Conservation (phyloP, 2,113 vertebrate species). For the Xiphophorus hellerii region DNA sequence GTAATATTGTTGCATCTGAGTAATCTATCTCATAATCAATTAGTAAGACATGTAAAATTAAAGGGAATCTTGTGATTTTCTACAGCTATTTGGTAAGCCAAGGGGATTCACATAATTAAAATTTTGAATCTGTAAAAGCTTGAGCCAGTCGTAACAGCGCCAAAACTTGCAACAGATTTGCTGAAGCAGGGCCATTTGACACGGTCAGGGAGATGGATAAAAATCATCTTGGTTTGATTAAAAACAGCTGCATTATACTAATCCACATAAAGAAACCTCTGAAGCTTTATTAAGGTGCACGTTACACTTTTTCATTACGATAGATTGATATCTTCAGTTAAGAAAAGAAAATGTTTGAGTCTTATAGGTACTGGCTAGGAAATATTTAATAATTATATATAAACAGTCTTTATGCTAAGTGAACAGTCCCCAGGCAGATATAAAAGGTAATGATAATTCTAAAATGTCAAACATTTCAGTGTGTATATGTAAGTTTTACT, state of each 20-base stretch:
- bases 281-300: slow-evolving; percentile 1
- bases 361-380: neutral
- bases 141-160: too few species aligned
- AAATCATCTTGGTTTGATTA: neutral
- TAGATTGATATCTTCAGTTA: neutral
- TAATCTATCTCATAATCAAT: neutral
- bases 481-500: neutral
- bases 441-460: neutral
- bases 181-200: neutral
- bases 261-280: neutral
- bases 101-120: neutral
- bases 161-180: neutral
- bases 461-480: slow-evolving; percentile 33
- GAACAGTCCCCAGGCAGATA: neutral
- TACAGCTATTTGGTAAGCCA: neutral
- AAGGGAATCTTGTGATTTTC: neutral
- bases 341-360: neutral
- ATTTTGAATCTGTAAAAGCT: neutral
- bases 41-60: neutral
- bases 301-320: neutral
- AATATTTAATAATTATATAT: neutral
- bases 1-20: neutral
- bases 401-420: slow-evolving; percentile 22
- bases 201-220: neutral
- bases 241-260: neutral